Conservation (phyloP, 2,797 vertebrate species). For the Forpus xanthops region DNA sequence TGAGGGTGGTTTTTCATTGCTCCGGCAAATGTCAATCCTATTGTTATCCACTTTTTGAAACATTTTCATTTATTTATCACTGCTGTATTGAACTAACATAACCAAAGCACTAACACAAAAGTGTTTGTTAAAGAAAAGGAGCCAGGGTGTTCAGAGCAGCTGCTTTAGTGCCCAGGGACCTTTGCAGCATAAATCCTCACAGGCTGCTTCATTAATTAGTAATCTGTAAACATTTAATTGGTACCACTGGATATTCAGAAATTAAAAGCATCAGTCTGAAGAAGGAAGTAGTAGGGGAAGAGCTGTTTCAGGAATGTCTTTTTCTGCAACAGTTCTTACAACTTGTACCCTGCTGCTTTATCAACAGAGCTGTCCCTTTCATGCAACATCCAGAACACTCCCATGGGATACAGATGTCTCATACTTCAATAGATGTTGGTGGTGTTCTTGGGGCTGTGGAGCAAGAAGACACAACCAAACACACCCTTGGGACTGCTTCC, state of each 20-base stretch:
- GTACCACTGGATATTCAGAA: constrained; percentile 22
- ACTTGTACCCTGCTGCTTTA: not conserved
- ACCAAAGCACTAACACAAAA: not conserved
- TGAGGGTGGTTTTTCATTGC: not conserved
- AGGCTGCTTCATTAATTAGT: constrained; percentile 41
- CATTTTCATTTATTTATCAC: constrained; percentile 5
- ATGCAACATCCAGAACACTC: not conserved
- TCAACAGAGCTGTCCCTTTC: not conserved
- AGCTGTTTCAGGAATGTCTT: not conserved
- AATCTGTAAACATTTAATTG: constrained; percentile 37
- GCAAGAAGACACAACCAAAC: not conserved
- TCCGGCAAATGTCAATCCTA: not conserved
- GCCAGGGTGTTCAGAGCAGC: not conserved
- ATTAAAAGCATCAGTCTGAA: not conserved
- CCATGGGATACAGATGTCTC: not conserved
- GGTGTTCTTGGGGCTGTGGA: not conserved
- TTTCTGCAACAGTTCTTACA: not conserved
- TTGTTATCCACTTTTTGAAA: not conserved
- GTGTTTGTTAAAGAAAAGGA: not conserved
- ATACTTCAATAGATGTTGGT: not conserved
- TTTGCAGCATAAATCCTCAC: constrained; percentile 9
- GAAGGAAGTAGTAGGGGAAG: not conserved
- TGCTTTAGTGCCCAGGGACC: not conserved
- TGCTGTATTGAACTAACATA: not conserved
- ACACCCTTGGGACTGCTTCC: not conserved